Base-by-base conservation (phyloP, 2,888 invertebrate genomes). In the Bedellia somnulentella region DNA sequence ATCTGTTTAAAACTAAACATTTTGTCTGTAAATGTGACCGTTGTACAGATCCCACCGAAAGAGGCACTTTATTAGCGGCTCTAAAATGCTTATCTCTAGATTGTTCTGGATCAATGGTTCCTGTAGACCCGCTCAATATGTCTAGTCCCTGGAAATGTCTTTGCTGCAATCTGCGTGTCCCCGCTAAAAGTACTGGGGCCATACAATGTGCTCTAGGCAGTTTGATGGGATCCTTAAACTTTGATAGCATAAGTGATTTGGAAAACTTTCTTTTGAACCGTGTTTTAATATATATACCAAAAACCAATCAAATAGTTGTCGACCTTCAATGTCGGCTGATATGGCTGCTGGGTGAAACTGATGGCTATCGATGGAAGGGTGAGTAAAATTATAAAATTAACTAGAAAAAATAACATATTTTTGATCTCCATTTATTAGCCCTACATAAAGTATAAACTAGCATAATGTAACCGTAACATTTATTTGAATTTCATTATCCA, bases 21-120 rank as follows among this genome's bases (percentile, higher is more conserved):
- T 87, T 87, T 46, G 52, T 67, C 27, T 88, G 88, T 48, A 58
- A 53, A 32, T 88, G 88, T 46, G 52, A 60, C 3, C 68, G 87
- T 30, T 88, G 88, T 48, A 54, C 66, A 2, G 87, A 87, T 52
- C 80, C 81, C 0, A 80, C 80, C 23, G 87, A 87, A 62, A 78
- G 79, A 36, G 84, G 82, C 2, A 77, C 81, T 1, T 49, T 68
- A 5, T 52, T 83, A 27, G 70, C 78, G n/a, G 81, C 80, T 15
- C 55, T 83, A 1, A 68, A 71, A 35, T 83, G 83, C 40, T 78
- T 79, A 41, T 59, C 68, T 28, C 49, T 61, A 4, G 51, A 62
- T 25, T 80, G 81, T 42, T 52, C 58, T 0, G 83, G 84, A 4
- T 59, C 68, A 10, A 54, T 86, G 15, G 47, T 85, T 6, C 81